These are phyloP conservation scores for Harpalus rufipes DNA, from an alignment of 2,888 invertebrate species.

Conservation along the genomic window DNA sequence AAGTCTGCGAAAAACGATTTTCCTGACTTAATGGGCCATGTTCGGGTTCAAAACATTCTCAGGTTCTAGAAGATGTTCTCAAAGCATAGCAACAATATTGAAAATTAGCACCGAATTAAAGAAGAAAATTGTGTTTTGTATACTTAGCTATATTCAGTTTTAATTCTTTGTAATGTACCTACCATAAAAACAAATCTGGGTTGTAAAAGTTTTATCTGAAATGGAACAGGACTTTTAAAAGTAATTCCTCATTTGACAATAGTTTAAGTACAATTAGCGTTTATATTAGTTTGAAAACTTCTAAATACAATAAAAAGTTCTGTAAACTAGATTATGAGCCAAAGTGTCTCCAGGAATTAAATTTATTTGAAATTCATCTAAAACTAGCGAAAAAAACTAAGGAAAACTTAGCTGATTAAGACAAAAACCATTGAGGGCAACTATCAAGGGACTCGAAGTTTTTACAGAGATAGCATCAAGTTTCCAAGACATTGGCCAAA, in stretches of 20 bases:
- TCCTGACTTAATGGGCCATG: no score
- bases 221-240: neutral
- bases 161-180: no score
- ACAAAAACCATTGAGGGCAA: slow-evolving; percentile 33
- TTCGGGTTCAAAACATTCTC: no score
- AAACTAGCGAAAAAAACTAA: slow-evolving; percentile 42
- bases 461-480: slow-evolving; percentile 48
- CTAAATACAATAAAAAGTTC: slow-evolving; percentile 20
- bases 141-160: no score
- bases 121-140: no score
- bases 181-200: no score
- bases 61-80: no score
- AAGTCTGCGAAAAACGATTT: no score
- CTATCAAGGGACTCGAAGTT: slow-evolving; percentile 39
- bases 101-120: no score
- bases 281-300: slow-evolving; percentile 14
- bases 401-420: slow-evolving; percentile 26
- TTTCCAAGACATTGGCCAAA: slow-evolving; percentile 48
- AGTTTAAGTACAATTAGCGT: slow-evolving; percentile 1
- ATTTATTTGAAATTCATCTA: slow-evolving; percentile 47
- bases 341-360: slow-evolving; percentile 19
- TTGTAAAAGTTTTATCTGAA: no score
- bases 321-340: slow-evolving; percentile 43
- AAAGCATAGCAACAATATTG: no score
- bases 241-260: neutral